These are phyloP conservation scores for Hypotaenidia philippensis DNA, from an alignment of 2,797 vertebrate genomes.

Conservation along the genomic window DNA sequence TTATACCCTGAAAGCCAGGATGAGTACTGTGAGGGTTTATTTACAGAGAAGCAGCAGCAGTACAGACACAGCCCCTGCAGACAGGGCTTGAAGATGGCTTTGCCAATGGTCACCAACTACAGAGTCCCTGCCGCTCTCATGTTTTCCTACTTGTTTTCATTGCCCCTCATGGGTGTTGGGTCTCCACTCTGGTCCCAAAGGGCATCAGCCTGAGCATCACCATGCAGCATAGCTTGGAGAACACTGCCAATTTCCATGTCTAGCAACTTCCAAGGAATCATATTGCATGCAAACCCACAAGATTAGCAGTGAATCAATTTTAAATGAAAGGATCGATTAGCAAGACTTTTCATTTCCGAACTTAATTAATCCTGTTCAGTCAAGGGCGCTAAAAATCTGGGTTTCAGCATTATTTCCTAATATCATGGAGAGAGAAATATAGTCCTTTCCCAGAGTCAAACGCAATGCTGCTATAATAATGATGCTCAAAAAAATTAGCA, in stretches of 20 bases:
- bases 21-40: neutral
- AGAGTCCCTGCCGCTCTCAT: fast-evolving
- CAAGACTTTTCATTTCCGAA: neutral
- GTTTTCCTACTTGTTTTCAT: neutral
- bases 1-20: neutral
- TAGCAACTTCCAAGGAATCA: neutral
- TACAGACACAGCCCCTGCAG: neutral
- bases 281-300: neutral
- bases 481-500: neutral
- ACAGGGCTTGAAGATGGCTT: neutral
- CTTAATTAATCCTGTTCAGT: constrained; percentile 5
- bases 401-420: neutral
- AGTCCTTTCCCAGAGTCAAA: neutral
- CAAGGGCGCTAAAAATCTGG: neutral
- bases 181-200: neutral
- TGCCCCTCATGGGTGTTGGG: neutral
- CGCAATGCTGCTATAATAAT: neutral
- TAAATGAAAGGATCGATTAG: neutral
- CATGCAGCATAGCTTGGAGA: fast-evolving
- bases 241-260: neutral
- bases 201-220: neutral
- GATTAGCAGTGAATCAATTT: neutral
- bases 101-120: fast-evolving
- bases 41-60: neutral
- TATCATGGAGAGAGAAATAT: neutral